These are phyloP conservation scores for Moxostoma hubbsi DNA, from an alignment of 2,797 vertebrate genomes.

Conservation along the genomic window DNA sequence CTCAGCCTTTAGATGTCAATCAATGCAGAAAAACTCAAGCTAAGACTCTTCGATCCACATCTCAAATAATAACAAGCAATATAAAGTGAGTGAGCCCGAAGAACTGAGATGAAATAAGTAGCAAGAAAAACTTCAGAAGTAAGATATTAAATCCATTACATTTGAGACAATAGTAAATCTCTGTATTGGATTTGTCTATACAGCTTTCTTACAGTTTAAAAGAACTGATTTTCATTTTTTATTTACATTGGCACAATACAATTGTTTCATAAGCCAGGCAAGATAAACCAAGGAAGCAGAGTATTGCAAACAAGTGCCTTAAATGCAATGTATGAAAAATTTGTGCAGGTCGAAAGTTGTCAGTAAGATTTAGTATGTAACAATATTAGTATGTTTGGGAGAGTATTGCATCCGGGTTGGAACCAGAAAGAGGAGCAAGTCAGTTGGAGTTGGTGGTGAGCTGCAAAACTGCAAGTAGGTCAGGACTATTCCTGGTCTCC, in stretches of 20 bases:
- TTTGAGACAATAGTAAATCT: constrained; percentile 5
- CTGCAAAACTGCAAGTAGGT: constrained; percentile 77
- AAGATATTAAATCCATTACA: neutral
- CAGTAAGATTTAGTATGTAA: constrained; percentile 60
- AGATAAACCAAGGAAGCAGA: constrained; percentile 21
- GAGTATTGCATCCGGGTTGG: constrained; percentile 49
- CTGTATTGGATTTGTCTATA: constrained; percentile 1
- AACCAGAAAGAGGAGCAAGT: constrained; percentile 61
- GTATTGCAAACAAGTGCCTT: constrained; percentile 48
- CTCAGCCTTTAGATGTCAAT: constrained; percentile 71
- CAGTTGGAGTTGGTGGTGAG: constrained; percentile 66
- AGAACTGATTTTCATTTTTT: constrained; percentile 7
- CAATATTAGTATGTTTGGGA: constrained; percentile 42
- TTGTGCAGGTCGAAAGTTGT: constrained; percentile 52
- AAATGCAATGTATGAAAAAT: constrained; percentile 56
- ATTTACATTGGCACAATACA: constrained; percentile 20
- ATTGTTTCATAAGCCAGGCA: constrained; percentile 21
- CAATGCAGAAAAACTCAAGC: constrained; percentile 73
- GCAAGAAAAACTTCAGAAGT: neutral
- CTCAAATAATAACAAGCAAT: constrained; percentile 66
- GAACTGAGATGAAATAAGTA: constrained; percentile 23
- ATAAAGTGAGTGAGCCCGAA: neutral
- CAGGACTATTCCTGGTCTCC: constrained; percentile 77
- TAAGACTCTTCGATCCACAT: constrained; percentile 70
- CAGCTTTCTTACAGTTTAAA: constrained; percentile 8